These are phyloP conservation scores for Premnoplex brunnescens DNA, from an alignment of 2,797 vertebrate genomes.

Conservation along the genomic window DNA sequence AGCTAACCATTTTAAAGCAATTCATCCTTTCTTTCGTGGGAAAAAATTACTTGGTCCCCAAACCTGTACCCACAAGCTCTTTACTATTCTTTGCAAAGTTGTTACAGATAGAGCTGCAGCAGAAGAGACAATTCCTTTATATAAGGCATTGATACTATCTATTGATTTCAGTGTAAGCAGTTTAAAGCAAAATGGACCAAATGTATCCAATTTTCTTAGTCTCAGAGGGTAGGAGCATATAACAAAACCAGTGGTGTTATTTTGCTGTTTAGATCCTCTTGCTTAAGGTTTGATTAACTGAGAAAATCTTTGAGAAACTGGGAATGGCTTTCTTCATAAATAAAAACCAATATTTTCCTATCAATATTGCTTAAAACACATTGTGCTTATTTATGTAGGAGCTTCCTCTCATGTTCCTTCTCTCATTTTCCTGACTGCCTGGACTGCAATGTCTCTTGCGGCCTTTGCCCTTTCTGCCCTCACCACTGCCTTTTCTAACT, in stretches of 20 bases:
- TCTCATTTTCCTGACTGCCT: neutral
- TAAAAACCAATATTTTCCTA: neutral
- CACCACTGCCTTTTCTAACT: neutral
- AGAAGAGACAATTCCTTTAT: neutral
- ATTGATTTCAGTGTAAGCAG: neutral
- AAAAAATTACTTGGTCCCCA: neutral
- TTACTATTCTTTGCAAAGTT: neutral
- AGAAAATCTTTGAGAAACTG: neutral
- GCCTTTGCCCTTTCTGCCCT: neutral
- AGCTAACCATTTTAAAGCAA: neutral
- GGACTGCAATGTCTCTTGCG: neutral
- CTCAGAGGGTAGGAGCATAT: neutral
- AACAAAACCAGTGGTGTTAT: neutral
- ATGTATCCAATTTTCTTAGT: neutral
- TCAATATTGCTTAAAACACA: neutral
- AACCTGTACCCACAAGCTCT: neutral
- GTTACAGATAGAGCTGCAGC: neutral
- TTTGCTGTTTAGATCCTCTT: neutral
- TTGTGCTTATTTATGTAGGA: neutral
- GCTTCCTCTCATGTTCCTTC: neutral
- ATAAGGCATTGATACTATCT: neutral
- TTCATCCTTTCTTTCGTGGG: neutral
- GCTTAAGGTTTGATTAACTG: neutral
- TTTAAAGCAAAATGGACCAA: neutral
- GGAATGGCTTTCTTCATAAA: neutral